These are phyloP conservation scores for Dendrolimus punctatus DNA, from an alignment of 1,140 invertebrate species.

Conservation along the genomic window DNA sequence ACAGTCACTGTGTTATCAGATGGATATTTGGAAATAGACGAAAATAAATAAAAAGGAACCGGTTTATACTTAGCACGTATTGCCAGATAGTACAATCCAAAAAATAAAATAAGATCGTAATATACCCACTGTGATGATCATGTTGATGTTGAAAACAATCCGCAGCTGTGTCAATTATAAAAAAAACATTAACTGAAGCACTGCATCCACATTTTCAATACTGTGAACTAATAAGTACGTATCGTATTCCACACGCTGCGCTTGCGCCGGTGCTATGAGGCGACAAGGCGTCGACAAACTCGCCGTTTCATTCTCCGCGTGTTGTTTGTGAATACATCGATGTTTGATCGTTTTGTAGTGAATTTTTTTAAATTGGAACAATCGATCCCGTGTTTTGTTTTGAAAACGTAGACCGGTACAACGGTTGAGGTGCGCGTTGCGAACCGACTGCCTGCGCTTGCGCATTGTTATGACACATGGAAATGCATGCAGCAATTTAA, in stretches of 20 bases:
- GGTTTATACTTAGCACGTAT: neutral
- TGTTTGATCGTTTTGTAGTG: slow-evolving; percentile 58
- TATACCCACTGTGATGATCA: slow-evolving; percentile 45
- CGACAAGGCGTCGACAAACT: slow-evolving; percentile 17
- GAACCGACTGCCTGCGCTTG: slow-evolving; percentile 31
- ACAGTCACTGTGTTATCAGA: neutral
- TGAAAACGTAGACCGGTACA: slow-evolving; percentile 46
- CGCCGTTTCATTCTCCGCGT: slow-evolving; percentile 20
- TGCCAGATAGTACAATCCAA: neutral
- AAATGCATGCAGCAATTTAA: slow-evolving; percentile 43
- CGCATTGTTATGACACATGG: slow-evolving; percentile 46
- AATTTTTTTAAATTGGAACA: slow-evolving; percentile 58
- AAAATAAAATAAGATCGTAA: slow-evolving; percentile 8
- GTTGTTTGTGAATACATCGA: slow-evolving; percentile 50
- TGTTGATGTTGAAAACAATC: slow-evolving; percentile 30
- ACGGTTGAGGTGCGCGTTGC: slow-evolving; percentile 16
- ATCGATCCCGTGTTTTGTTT: slow-evolving; percentile 52
- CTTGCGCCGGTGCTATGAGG: slow-evolving; percentile 14
- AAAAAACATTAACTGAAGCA: slow-evolving; percentile 24
- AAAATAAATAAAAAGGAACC: neutral
- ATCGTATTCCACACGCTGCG: slow-evolving; percentile 12
- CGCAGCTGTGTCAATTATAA: slow-evolving; percentile 22
- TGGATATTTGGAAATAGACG: neutral
- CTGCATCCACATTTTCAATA: slow-evolving; percentile 39
- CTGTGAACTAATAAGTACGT: slow-evolving; percentile 14